phyloP scores from a whole-genome alignment of 2,113 vertebrate species.

The Haemorhous mexicanus region DNA sequence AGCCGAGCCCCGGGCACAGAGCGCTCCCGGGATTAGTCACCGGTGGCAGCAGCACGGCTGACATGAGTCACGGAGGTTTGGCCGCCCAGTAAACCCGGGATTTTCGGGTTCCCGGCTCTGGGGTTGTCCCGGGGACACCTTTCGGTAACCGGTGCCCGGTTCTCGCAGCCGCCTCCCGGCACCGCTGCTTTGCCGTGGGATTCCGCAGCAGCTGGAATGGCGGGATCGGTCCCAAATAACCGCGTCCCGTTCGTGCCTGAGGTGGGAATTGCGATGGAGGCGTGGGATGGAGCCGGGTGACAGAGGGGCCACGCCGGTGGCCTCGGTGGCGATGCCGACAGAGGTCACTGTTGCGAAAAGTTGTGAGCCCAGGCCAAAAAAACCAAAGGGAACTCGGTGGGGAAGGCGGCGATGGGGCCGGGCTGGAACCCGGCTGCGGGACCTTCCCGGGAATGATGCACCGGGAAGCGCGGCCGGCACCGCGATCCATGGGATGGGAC shows the following conservation, averaged over 20 bases:
- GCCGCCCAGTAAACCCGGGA: slow-evolving; percentile 1
- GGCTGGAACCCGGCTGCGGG: neutral
- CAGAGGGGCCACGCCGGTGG: neutral
- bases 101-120: neutral
- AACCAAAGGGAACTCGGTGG: neutral
- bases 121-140: slow-evolving; percentile 69
- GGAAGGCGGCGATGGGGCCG: neutral
- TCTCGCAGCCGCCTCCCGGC: slow-evolving; percentile 31
- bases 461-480: neutral
- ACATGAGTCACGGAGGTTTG: slow-evolving; percentile 58
- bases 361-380: too few relatives aligned
- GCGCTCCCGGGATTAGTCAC: slow-evolving; percentile 37
- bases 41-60: neutral
- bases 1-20: neutral
- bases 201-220: neutral
- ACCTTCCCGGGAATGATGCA: neutral
- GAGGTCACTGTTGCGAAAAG: slow-evolving; percentile 48
- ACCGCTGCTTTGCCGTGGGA: neutral
- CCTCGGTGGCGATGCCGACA: neutral
- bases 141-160: slow-evolving; percentile 3
- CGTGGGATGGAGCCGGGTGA: fast-evolving
- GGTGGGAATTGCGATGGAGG: neutral
- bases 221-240: neutral
- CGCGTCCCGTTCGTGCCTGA: fast-evolving
- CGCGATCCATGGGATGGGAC: fast-evolving